phyloP scores from a whole-genome alignment of 2,888 invertebrate species.

The Macaria liturata region DNA sequence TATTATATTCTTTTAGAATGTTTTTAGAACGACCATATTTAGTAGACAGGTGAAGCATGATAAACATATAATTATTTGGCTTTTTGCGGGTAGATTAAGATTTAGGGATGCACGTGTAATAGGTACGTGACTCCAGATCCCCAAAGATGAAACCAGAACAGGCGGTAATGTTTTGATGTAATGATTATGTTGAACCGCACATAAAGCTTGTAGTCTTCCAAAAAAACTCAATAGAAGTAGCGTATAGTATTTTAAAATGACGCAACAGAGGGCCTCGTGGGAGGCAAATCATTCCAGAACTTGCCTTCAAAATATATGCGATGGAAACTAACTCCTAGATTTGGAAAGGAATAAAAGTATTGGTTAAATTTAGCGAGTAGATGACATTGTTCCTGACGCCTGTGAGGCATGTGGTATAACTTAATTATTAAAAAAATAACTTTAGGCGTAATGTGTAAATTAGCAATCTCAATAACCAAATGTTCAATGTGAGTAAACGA shows the following conservation, averaged over 20 bases:
- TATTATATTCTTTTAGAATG: conserved; percentile 44
- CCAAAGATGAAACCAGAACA: conserved; percentile 6
- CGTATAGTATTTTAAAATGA: not conserved
- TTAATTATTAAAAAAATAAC: conserved; percentile 65
- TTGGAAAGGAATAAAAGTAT: conserved; percentile 65
- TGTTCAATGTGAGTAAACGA: conserved; percentile 81
- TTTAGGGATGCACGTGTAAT: not conserved
- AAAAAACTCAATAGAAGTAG: not conserved
- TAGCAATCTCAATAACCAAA: conserved; percentile 80
- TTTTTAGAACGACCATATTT: conserved; percentile 28
- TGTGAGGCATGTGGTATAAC: conserved; percentile 80
- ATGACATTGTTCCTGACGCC: conserved; percentile 82
- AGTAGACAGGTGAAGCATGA: not conserved
- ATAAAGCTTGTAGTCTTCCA: conserved; percentile 21
- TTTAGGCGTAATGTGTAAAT: conserved; percentile 72
- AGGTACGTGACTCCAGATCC: too few species aligned
- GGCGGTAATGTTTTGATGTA: too few species aligned
- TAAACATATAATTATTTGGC: conserved; percentile 1
- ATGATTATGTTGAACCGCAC: too few species aligned
- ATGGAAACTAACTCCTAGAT: conserved; percentile 73
- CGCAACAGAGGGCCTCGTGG: not conserved
- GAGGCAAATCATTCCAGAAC: conserved; percentile 10
- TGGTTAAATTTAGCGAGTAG: conserved; percentile 79
- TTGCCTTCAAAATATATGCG: conserved; percentile 65
- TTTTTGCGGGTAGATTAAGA: conserved; percentile 12